Conservation (phyloP, 2,113 vertebrate species). For the Melanerpes formicivorus region DNA sequence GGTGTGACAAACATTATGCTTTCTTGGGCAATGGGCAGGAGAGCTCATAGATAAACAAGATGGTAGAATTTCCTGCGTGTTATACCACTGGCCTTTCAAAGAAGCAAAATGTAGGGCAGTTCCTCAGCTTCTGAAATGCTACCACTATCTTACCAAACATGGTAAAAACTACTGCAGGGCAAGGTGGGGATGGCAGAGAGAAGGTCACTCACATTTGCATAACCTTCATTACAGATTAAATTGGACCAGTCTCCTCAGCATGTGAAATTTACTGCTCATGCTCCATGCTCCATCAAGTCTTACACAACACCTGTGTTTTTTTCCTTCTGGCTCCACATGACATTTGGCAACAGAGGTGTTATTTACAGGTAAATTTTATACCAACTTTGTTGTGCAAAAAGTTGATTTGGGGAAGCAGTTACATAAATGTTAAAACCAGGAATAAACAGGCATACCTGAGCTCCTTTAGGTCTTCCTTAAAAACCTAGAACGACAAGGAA, state of each 20-base stretch:
- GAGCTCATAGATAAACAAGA: neutral
- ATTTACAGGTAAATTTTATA: constrained; percentile 18
- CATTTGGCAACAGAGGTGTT: neutral
- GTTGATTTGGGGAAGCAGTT: neutral
- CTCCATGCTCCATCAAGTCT: constrained; percentile 19
- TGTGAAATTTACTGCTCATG: constrained; percentile 3
- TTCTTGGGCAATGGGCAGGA: neutral
- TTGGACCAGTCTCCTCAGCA: neutral
- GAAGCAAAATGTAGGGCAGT: constrained; percentile 10
- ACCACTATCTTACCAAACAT: constrained; percentile 19
- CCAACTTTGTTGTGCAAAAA: neutral
- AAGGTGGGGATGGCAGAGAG: constrained; percentile 6
- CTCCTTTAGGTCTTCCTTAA: constrained; percentile 85
- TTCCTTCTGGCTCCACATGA: neutral
- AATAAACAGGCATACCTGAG: constrained; percentile 74
- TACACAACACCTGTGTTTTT: constrained; percentile 32
- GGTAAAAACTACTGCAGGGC: constrained; percentile 23
- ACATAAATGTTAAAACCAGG: neutral
- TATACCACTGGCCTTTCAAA: constrained; percentile 41
- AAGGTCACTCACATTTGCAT: constrained; percentile 54
- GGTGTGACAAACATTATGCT: neutral
- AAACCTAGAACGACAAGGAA: constrained; percentile 75
- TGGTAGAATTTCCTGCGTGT: neutral
- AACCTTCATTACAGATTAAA: constrained; percentile 49
- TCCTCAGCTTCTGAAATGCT: constrained; percentile 19